Evolutionary conservation across 2,888 invertebrate species (phyloP), one percentile per base, ranked within the genome.

Genomic region (Leptura quadrifasciata): DNA sequence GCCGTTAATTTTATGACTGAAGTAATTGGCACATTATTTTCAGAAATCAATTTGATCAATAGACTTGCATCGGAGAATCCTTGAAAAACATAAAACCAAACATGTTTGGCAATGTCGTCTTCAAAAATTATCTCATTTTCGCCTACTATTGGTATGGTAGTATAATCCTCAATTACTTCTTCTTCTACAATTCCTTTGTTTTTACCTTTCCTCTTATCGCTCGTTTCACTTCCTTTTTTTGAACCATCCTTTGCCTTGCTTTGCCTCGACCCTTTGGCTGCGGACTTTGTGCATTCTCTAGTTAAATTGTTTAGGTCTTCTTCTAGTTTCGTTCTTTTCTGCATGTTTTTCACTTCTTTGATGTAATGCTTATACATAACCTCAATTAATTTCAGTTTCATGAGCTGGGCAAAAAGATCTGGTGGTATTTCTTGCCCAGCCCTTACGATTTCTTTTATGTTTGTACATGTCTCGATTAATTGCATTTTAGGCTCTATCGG

Each of bases 371-470:
- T 61, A 72, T 85, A 84, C 85, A 86, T 85, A 0, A 78, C 76
- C 68, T 86, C 81, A 52, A 85, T 80, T 5, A 86, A 76, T 78
- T 84, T 85, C 5, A 85, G 68, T 81, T 86, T 86, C 10, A 83
- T 71, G 4, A 84, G 64, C 31, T 80, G 65, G 1, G 84, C 82
- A 65, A 84, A 47, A n/a, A 20, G 9, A 15, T 17, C n/a, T 3
- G 39, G 18, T 18, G 58, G 35, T 27, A 58, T 68, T 55, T 52
- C 63, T 31, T 18, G 6, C 47, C 63, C 57, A 2, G 54, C 18
- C 61, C 20, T 39, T 31, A 31, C 1, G 8, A 21, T 39, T 64
- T 35, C 61, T 63, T 47, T 24, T 15, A 27, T 24, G 5, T 61
- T n/a, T 15, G 52, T 6, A 24, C 52, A 75, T 21, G 73, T 63